phyloP scores from a whole-genome alignment of 2,113 vertebrate species.

The Gavialis gangeticus region DNA sequence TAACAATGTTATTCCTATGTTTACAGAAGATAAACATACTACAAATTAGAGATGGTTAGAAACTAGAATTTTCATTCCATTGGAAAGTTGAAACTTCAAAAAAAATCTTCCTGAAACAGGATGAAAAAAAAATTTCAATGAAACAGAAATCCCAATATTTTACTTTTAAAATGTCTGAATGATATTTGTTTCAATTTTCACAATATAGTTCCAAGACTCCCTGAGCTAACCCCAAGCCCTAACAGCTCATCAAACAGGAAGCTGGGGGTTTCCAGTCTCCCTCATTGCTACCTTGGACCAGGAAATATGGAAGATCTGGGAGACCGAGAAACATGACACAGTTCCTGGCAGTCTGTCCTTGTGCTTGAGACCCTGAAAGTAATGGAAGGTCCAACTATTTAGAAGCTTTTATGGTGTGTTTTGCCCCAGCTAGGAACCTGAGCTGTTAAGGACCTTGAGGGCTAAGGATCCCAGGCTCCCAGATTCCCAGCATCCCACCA shows the following conservation, averaged over 20 bases:
- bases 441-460: background rate
- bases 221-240: background rate
- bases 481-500: background rate
- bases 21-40: background rate
- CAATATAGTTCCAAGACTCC: background rate
- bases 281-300: background rate
- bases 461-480: background rate
- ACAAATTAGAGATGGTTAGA: background rate
- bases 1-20: background rate
- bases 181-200: background rate
- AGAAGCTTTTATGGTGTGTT: no score
- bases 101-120: background rate
- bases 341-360: no score
- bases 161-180: background rate
- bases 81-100: background rate
- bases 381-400: no score
- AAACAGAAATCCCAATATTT: background rate
- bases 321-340: background rate
- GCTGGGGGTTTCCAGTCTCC: background rate
- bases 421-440: background rate
- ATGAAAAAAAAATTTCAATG: background rate
- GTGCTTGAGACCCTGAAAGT: background rate
- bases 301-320: background rate
- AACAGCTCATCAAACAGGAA: background rate
- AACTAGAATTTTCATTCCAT: background rate